Evolutionary conservation across 2,113 vertebrate species (phyloP), one percentile per base, ranked within the genome.

Genomic region (Jaculus jaculus): DNA sequence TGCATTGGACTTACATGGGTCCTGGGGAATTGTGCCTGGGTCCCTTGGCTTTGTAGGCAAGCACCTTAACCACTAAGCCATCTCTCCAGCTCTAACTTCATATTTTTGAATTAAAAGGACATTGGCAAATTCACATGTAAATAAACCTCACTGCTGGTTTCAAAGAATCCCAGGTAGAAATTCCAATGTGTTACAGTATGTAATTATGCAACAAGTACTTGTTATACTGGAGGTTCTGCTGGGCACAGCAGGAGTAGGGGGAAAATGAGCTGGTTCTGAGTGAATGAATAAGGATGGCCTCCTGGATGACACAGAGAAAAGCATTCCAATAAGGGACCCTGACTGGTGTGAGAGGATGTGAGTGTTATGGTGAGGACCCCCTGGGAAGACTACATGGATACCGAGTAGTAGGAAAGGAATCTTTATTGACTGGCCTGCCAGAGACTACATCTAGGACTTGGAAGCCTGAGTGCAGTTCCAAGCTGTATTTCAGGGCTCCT

Each of bases 81-180:
- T 47, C 42, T 47, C 42, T 6, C 42, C 42, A 47, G 42, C 42
- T 8, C 42, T 47, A 47, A 47, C 5, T 47, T 47, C 8, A 47
- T 47, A 47, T 47, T 47, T 34, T 15, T 2, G 10, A 66, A 47
- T 85, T 37, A 23, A 80, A 81, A 89, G 15, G 34, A 54, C 18
- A 47, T n/a, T 84, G 34, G 61, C 37, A 87, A 77, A 96, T 72
- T 18, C 51, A 61, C 34, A 74, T 83, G 18, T 68, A 73, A 83
- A 63, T 92, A 83, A 94, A 63, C 61, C 47, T 42, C 18, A 42
- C 6, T 75, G 32, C 5, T 87, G 30, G 7, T 71, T 87, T 72
- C 34, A 87, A 77, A 72, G 34, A 72, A 72, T 13, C 32, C 32
- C 42, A 37, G 20, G 23, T 60, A 93, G 34, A 24, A 91, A 88